Percentiles rank a stretch among this genome's conserved stretches.
Conservation (phyloP, 37 sponge, comb jelly and placozoan species). For the Beroe forskalii region DNA sequence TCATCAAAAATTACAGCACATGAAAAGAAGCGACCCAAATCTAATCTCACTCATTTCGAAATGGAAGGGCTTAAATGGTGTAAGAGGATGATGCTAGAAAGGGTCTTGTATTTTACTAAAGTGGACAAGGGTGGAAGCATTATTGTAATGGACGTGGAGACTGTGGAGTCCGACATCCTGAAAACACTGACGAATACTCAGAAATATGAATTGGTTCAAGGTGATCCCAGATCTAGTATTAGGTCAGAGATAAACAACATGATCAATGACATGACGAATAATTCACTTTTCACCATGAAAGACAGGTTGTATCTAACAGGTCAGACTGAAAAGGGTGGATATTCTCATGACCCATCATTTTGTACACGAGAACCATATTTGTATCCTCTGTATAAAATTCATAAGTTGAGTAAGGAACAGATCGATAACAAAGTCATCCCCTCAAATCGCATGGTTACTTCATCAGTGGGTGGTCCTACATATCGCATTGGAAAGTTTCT, state of each 20-base stretch:
- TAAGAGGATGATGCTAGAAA: background rate
- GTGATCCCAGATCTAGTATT: background rate
- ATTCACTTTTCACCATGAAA: background rate
- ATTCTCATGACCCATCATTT: background rate
- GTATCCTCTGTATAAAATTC: background rate
- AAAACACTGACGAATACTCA: background rate
- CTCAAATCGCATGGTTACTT: background rate
- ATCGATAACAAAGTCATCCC: background rate
- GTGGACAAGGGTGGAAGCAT: constrained; percentile 7
- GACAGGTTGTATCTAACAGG: background rate
- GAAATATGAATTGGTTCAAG: background rate
- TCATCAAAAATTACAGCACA: background rate
- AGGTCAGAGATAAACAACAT: background rate
- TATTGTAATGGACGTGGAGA: background rate
- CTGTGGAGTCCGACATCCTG: background rate
- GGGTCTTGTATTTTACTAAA: background rate
- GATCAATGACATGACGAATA: background rate
- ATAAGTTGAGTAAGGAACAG: background rate
- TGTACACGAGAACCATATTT: background rate
- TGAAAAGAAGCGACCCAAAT: background rate
- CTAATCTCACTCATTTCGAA: background rate
- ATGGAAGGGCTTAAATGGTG: background rate
- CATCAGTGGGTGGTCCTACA: background rate
- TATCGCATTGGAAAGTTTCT: background rate
- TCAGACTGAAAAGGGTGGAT: background rate